A percentile compares a stretch with the other conserved stretches of the same genome.
Evolutionary conservation across 2,888 invertebrate species (phyloP).

Genomic region (Teinopalpus imperialis): DNA sequence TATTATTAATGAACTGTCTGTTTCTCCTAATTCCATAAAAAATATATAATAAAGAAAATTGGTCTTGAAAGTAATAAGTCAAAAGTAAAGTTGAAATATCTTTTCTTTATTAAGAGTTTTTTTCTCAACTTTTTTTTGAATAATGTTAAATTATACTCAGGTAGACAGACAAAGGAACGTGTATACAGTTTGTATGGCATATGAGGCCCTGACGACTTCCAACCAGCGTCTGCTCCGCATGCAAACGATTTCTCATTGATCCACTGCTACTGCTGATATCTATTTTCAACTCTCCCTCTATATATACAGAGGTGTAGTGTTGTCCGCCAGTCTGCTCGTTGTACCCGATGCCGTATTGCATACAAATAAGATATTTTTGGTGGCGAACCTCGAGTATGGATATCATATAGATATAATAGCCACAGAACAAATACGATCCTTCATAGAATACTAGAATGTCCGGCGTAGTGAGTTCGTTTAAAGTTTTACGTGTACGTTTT

Average conservation of each 20-base stretch:
- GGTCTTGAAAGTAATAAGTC: too few species aligned
- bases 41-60: too few species aligned
- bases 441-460: constrained; percentile 4
- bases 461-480: too few species aligned
- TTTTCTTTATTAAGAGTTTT: too few species aligned
- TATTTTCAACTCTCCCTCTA: constrained; percentile 37
- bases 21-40: too few species aligned
- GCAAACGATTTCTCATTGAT: constrained; percentile 39
- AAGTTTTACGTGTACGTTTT: too few species aligned
- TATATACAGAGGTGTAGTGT: constrained; percentile 29
- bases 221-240: constrained; percentile 43
- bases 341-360: constrained; percentile 31
- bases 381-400: constrained; percentile 26
- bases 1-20: too few species aligned
- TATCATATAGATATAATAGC: constrained; percentile 18
- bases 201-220: constrained; percentile 40
- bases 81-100: too few species aligned
- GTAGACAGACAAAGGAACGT: constrained; percentile 14
- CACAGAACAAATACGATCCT: constrained; percentile 4
- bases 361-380: constrained; percentile 35
- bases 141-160: constrained; percentile 11
- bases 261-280: constrained; percentile 31
- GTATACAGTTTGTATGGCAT: constrained; percentile 35
- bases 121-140: too few species aligned
- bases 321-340: constrained; percentile 24